Base-by-base conservation (phyloP, 2,888 invertebrate species). In the Oligia strigilis region DNA sequence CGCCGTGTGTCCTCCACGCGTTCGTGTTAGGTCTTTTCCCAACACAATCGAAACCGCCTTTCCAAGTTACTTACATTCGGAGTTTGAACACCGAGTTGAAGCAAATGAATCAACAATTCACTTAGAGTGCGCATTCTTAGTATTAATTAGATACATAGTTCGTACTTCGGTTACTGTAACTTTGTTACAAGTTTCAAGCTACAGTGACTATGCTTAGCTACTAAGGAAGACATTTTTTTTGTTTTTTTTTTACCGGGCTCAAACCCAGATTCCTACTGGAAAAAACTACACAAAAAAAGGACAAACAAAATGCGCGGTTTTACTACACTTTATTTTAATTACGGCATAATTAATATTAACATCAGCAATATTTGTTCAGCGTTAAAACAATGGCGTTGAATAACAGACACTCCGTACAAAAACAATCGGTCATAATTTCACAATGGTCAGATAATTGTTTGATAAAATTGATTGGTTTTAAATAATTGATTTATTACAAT, bases 111-210 rank as follows among this genome's bases (percentile, higher is more conserved):
- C 88, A 89, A 89, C 88, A 88, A 87, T 87, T 85, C 87, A 85
- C 86, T 85, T 84, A 78, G 73, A 84, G 72, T 60, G 70, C 72
- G 75, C 87, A 84, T 90, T 87, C 75, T 82, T 1, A 29, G 29
- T 29, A 85, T 90, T 91, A 90, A 90, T 91, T 91, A 91, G 83
- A 87, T 83, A 85, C 83, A 84, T 87, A 82, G 81, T 82, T 80
- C 84, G 66, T 88, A 78, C 81, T 87, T 77, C 73, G 58, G 80
- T 80, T 72, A 65, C 85, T 78, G 85, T 81, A 89, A 72, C 76
- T 82, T 81, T 75, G 83, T 85, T 77, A 83, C 72, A 77, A 78
- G 83, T 87, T 77, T 46, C 0, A 49, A 52, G 40, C 49, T 14
- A 23, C 49, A 29, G 76, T 55, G 80, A 72, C 81, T 6, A 75